Conservation (phyloP, 1,140 invertebrate species). For the Euwallacea similis region DNA sequence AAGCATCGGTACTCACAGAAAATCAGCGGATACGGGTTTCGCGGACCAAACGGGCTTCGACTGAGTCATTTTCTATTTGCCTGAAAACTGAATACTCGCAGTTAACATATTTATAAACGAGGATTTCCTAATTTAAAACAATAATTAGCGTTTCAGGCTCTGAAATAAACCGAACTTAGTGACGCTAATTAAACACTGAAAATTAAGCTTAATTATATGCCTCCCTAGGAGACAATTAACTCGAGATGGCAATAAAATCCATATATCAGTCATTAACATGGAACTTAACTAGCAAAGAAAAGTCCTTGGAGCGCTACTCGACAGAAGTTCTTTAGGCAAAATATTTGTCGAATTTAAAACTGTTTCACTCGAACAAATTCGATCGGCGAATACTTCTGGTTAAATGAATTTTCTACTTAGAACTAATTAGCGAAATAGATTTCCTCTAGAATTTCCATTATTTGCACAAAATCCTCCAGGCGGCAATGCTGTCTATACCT, state of each 20-base stretch:
- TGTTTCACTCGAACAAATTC: no score
- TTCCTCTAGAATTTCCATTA: constrained; percentile 2
- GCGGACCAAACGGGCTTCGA: no score
- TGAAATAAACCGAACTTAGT: background rate
- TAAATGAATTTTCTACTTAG: background rate
- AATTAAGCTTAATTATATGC: constrained; percentile 3
- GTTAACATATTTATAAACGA: no score
- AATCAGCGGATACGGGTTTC: constrained; percentile 16
- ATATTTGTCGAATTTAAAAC: no score
- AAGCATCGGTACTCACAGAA: background rate
- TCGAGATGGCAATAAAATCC: background rate
- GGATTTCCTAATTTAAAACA: no score
- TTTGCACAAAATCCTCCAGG: background rate
- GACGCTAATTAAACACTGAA: background rate
- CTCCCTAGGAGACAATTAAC: constrained; percentile 1
- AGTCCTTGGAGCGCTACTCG: no score
- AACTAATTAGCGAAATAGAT: constrained; percentile 3
- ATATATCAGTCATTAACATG: background rate
- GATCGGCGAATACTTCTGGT: no score
- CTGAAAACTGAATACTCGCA: no score
- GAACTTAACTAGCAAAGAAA: background rate
- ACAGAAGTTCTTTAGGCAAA: no score
- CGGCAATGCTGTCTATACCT: background rate
- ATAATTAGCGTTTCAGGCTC: background rate
- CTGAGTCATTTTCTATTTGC: no score